Conservation (phyloP, 2,888 invertebrate species). For the Volucella inflata region DNA sequence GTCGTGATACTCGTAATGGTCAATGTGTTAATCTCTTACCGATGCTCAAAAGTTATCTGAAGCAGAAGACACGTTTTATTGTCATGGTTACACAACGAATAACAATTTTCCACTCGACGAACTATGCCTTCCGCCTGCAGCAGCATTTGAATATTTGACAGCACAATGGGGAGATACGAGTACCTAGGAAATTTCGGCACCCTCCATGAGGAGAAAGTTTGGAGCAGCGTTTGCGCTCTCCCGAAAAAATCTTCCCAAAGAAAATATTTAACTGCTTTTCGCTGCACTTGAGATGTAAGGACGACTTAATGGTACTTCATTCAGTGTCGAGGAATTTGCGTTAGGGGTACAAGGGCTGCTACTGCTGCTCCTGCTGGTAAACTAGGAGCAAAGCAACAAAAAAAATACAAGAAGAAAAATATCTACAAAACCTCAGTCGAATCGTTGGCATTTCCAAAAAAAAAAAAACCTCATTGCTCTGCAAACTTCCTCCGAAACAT, state of each 20-base stretch:
- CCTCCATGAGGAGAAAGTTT: slow-evolving; percentile 64
- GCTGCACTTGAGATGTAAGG: slow-evolving; percentile 74
- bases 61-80: slow-evolving; percentile 74
- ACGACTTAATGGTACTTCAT: slow-evolving; percentile 73
- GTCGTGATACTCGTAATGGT: background rate
- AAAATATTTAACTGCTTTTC: slow-evolving; percentile 73
- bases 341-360: slow-evolving; percentile 66
- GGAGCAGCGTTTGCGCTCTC: slow-evolving; percentile 74
- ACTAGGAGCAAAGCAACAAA: slow-evolving; percentile 32
- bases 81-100: slow-evolving; percentile 75
- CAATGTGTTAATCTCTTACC: slow-evolving; percentile 37
- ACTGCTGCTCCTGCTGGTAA: slow-evolving; percentile 6
- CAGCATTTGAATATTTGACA: slow-evolving; percentile 57
- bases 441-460: slow-evolving; percentile 46
- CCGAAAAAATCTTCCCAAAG: slow-evolving; percentile 49
- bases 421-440: slow-evolving; percentile 19
- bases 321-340: slow-evolving; percentile 74
- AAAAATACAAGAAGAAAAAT: slow-evolving; percentile 30
- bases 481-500: slow-evolving; percentile 40
- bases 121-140: slow-evolving; percentile 61
- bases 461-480: background rate
- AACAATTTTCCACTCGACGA: slow-evolving; percentile 75
- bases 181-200: slow-evolving; percentile 63
- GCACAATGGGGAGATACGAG: slow-evolving; percentile 43
- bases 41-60: slow-evolving; percentile 61